Evolutionary conservation across 2,888 invertebrate species (phyloP).

Genomic region (Acronicta psi): DNA sequence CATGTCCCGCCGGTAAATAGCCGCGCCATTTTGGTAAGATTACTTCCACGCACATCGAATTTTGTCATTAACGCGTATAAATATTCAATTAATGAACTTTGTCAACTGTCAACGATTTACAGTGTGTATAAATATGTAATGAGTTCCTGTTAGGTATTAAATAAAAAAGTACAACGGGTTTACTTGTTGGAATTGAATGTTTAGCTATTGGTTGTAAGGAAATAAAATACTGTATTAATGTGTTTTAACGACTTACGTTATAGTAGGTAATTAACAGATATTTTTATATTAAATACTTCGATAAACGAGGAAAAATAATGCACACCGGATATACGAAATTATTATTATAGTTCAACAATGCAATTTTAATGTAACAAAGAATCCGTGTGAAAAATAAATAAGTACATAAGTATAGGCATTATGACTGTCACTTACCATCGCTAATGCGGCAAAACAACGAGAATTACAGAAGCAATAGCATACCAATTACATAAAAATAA

Average conservation of each 20-base stretch:
- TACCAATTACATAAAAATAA: constrained; percentile 34
- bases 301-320: constrained; percentile 10
- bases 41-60: constrained; percentile 28
- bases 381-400: constrained; percentile 9
- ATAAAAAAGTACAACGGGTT: constrained; percentile 15
- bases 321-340: constrained; percentile 9
- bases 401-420: constrained; percentile 14
- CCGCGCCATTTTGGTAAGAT: constrained; percentile 46
- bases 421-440: constrained; percentile 4
- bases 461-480: constrained; percentile 3
- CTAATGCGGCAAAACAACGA: neutral
- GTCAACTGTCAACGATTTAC: constrained; percentile 26
- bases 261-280: constrained; percentile 7
- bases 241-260: neutral
- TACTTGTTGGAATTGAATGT: constrained; percentile 11
- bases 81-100: constrained; percentile 40
- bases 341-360: constrained; percentile 16
- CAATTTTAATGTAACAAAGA: constrained; percentile 4
- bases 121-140: constrained; percentile 19
- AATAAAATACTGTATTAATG: neutral
- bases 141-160: constrained; percentile 31
- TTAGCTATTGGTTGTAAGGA: neutral
- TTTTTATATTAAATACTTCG: constrained; percentile 7
- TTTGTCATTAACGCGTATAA: constrained; percentile 43
- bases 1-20: constrained; percentile 31